Evolutionary conservation across 2,888 invertebrate genomes (phyloP).

Genomic region (Hypomecis atomaria): DNA sequence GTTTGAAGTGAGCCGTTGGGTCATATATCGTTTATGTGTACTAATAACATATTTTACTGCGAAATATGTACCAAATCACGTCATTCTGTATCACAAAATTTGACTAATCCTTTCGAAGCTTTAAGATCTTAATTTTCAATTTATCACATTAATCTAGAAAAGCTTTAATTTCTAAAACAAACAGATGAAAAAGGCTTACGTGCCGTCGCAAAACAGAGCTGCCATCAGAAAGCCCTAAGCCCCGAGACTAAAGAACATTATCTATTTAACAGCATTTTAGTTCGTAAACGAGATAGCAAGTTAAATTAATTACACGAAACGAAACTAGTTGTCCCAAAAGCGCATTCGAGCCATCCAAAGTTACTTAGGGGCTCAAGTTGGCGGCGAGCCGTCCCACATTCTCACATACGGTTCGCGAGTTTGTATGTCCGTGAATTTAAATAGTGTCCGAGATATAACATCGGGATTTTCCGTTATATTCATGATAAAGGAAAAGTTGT

Average conservation of each 20-base stretch:
- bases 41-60: background rate
- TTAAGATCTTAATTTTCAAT: slow-evolving; percentile 3
- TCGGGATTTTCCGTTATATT: background rate
- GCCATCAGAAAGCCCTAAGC: background rate
- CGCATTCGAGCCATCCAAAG: slow-evolving; percentile 46
- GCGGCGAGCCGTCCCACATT: slow-evolving; percentile 10
- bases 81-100: background rate
- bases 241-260: slow-evolving; percentile 25
- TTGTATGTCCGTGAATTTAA: background rate
- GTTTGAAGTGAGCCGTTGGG: no score
- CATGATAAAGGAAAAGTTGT: background rate
- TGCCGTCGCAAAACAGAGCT: slow-evolving; percentile 18
- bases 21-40: no score
- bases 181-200: slow-evolving; percentile 10
- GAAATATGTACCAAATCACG: background rate
- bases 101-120: background rate
- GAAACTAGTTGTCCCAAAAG: slow-evolving; percentile 43
- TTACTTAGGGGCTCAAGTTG: slow-evolving; percentile 42
- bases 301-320: slow-evolving; percentile 46
- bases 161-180: slow-evolving; percentile 5
- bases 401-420: slow-evolving; percentile 3
- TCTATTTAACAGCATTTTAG: slow-evolving; percentile 34
- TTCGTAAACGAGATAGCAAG: slow-evolving; percentile 43
- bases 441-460: background rate
- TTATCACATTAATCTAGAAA: slow-evolving; percentile 4